Evolutionary conservation across 2,797 vertebrate species (phyloP).

Genomic region (Fistularia tabacaria): DNA sequence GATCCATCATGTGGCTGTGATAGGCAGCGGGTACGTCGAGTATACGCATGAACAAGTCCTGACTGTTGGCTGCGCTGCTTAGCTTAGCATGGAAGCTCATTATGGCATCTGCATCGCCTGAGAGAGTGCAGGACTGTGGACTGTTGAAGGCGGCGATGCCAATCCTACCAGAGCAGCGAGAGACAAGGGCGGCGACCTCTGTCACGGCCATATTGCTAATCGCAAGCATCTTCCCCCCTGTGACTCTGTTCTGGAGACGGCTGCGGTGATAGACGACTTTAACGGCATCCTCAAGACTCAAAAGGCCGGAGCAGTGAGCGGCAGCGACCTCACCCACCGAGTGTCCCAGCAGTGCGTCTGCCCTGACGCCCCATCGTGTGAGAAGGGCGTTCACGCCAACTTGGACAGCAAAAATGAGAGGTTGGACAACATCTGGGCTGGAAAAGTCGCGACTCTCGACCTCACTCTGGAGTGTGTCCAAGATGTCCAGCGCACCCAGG

Average conservation of each 20-base stretch:
- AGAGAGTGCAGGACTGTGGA: conserved; percentile 81
- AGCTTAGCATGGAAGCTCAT: conserved; percentile 63
- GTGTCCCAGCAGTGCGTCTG: conserved; percentile 75
- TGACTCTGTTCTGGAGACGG: conserved; percentile 74
- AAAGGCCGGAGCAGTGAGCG: conserved; percentile 81
- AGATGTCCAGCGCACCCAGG: conserved; percentile 56
- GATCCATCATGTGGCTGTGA: conserved; percentile 86
- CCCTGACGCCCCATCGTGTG: conserved; percentile 79
- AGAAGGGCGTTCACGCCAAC: conserved; percentile 77
- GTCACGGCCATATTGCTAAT: conserved; percentile 79
- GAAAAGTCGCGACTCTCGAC: conserved; percentile 60
- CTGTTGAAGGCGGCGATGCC: conserved; percentile 84
- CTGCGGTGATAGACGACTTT: conserved; percentile 82
- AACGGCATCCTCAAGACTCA: conserved; percentile 82
- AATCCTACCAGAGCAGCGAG: conserved; percentile 63
- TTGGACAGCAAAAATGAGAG: conserved; percentile 84
- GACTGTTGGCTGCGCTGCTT: conserved; percentile 52
- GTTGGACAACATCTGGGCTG: conserved; percentile 73
- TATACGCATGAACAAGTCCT: conserved; percentile 77
- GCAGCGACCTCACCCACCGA: conserved; percentile 86
- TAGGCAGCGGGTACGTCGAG: conserved; percentile 81
- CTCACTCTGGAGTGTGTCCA: conserved; percentile 63
- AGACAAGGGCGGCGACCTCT: conserved; percentile 68
- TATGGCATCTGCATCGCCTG: conserved; percentile 76
- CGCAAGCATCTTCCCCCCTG: conserved; percentile 82